phyloP scores from a whole-genome alignment of 2,888 invertebrate genomes.

The Gnatocerus cornutus region DNA sequence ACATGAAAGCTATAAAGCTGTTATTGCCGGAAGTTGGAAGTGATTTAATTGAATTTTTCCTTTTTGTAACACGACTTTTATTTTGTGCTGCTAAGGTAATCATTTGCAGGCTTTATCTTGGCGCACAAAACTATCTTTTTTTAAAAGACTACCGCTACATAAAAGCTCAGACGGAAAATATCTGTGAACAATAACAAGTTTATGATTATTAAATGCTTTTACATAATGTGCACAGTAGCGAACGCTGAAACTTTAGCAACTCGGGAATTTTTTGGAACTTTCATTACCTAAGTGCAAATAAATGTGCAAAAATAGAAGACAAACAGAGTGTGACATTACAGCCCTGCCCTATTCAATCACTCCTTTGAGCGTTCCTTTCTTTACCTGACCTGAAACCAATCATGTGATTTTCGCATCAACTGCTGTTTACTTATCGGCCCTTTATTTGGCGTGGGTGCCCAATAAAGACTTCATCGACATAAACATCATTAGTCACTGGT shows the following conservation, averaged over 20 bases:
- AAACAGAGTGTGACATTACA: background rate
- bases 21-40: slow-evolving; percentile 9
- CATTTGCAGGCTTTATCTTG: no score
- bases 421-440: slow-evolving; percentile 27
- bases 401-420: slow-evolving; percentile 13
- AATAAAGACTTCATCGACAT: slow-evolving; percentile 50
- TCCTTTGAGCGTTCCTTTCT: slow-evolving; percentile 5
- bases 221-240: no score
- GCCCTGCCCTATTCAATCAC: background rate
- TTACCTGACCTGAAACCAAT: slow-evolving; percentile 17
- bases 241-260: no score
- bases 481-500: slow-evolving; percentile 54
- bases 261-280: no score
- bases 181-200: no score
- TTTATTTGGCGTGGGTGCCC: slow-evolving; percentile 22
- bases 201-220: no score
- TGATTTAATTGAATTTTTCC: slow-evolving; percentile 11
- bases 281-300: no score
- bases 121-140: no score
- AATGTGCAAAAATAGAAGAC: background rate
- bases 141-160: no score
- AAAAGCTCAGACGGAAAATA: no score
- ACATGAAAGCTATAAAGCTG: slow-evolving; percentile 13
- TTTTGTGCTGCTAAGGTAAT: background rate
- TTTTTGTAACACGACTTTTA: background rate